phyloP scores from a whole-genome alignment of 2,113 vertebrate species.

The Percopsis transmontana region DNA sequence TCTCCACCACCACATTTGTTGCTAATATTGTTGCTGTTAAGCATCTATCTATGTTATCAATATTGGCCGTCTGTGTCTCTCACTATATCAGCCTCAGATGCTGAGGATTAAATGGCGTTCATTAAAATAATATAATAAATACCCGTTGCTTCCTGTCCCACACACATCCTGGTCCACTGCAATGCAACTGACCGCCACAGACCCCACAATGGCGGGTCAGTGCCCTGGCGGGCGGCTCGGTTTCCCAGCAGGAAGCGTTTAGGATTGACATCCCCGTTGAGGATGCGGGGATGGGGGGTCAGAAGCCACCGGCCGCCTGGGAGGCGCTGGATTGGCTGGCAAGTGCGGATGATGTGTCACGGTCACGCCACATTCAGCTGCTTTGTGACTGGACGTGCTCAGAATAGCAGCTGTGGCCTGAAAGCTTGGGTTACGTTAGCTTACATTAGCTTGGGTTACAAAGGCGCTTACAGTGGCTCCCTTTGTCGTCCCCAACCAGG shows the following conservation, averaged over 20 bases:
- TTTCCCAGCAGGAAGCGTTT: conserved; percentile 55
- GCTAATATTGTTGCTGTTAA: too few species aligned
- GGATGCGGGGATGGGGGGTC: conserved; percentile 4
- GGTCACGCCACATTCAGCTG: conserved; percentile 41
- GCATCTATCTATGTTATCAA: too few species aligned
- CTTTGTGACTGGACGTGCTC: background rate
- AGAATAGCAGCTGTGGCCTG: conserved; percentile 20
- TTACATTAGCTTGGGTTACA: background rate
- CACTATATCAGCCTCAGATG: background rate
- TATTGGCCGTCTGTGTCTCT: too few species aligned
- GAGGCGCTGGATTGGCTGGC: conserved; percentile 17
- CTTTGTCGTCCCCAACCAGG: too few species aligned
- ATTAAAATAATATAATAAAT: background rate
- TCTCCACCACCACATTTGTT: too few species aligned
- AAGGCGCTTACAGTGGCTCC: background rate
- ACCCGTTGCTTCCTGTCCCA: background rate
- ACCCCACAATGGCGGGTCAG: conserved; percentile 22
- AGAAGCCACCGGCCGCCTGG: conserved; percentile 37
- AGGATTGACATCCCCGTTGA: conserved; percentile 1
- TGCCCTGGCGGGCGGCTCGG: background rate
- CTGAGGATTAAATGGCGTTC: background rate
- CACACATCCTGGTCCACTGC: background rate
- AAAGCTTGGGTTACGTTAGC: background rate
- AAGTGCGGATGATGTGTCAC: conserved; percentile 19
- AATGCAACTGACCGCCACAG: background rate